phyloP scores from a whole-genome alignment of 2,797 vertebrate species.

The Enteromius mattozi region DNA sequence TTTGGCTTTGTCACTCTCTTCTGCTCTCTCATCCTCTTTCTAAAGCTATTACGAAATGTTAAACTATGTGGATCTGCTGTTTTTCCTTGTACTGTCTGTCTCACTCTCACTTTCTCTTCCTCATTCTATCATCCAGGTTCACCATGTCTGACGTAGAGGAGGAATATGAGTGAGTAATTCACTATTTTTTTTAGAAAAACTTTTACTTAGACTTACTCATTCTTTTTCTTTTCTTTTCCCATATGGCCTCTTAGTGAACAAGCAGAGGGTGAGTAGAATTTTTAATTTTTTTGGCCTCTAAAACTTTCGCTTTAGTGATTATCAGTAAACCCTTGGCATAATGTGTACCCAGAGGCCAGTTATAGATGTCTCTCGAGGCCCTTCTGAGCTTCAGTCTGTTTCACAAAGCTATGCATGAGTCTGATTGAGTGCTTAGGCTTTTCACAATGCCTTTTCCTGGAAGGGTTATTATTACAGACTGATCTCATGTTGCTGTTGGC shows the following conservation, averaged over 20 bases:
- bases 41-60: background rate
- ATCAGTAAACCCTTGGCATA: slow-evolving; percentile 19
- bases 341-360: slow-evolving; percentile 37
- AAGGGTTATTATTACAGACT: slow-evolving; percentile 45
- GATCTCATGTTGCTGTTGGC: slow-evolving; percentile 37
- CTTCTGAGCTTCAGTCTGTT: background rate
- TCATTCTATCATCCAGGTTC: slow-evolving; percentile 21
- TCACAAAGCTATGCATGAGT: background rate
- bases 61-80: background rate
- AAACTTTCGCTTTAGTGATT: background rate
- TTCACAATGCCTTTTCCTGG: slow-evolving; percentile 28
- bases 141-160: slow-evolving; percentile 69
- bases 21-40: slow-evolving; percentile 18
- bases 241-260: slow-evolving; percentile 68
- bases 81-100: background rate
- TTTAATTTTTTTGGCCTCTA: background rate
- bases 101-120: background rate
- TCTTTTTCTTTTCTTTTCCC: background rate
- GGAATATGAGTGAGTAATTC: slow-evolving; percentile 66
- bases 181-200: too few relatives aligned
- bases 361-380: slow-evolving; percentile 2
- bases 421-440: slow-evolving; percentile 7
- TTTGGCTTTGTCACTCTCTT: background rate
- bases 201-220: background rate
- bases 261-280: slow-evolving; percentile 68